phyloP scores from a whole-genome alignment of 2,888 invertebrate species.

The Microctonus hyperodae region DNA sequence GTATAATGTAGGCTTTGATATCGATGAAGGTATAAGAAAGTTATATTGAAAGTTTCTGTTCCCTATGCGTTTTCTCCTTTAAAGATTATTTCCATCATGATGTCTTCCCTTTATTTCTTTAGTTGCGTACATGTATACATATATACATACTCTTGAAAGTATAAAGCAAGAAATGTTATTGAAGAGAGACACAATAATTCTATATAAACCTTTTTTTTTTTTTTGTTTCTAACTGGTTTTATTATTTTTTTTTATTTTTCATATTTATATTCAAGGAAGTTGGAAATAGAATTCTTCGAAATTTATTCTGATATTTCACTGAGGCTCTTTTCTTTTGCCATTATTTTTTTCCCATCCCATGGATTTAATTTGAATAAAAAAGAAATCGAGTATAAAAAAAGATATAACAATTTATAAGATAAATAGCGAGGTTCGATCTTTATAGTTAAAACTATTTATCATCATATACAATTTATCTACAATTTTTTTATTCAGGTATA shows the following conservation, averaged over 20 bases:
- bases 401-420: not conserved
- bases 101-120: not conserved
- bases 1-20: not conserved
- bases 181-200: not conserved
- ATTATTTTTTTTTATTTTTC: not conserved
- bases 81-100: not conserved
- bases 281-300: not conserved
- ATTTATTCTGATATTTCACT: not conserved
- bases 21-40: not conserved
- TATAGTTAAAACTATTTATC: not conserved
- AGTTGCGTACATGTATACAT: not conserved
- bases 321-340: not conserved
- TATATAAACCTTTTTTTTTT: not conserved
- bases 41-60: not conserved
- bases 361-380: not conserved
- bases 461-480: not conserved
- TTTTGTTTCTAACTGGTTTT: not conserved
- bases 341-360: not conserved
- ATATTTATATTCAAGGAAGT: not conserved
- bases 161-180: not conserved
- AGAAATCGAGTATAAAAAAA: not conserved
- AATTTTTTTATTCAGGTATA: not conserved
- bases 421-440: not conserved
- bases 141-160: not conserved
- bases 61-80: not conserved